phyloP scores from a whole-genome alignment of 2,888 invertebrate genomes.

The Hyposoter didymator region DNA sequence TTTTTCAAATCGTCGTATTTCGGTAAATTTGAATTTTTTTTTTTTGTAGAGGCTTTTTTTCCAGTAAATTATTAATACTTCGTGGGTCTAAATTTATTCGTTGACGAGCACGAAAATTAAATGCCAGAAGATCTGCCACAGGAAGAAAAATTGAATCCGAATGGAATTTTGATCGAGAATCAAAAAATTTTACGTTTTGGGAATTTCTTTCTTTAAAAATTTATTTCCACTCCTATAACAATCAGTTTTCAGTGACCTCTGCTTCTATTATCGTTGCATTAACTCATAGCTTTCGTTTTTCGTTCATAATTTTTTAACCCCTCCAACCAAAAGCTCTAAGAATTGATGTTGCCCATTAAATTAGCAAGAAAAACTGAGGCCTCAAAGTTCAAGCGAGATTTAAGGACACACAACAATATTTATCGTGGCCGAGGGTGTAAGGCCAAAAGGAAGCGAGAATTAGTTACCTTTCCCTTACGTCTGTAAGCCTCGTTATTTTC shows the following conservation, averaged over 20 bases:
- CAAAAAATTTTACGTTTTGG: no score
- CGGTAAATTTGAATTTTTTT: no score
- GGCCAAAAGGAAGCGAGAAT: conserved; percentile 74
- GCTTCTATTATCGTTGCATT: neutral
- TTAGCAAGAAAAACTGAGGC: neutral
- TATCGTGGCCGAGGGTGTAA: conserved; percentile 48
- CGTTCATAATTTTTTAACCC: neutral
- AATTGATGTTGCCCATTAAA: neutral
- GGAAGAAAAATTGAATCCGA: no score
- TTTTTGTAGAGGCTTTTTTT: no score
- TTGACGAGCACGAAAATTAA: no score
- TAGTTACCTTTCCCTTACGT: conserved; percentile 74
- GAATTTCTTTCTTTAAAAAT: neutral
- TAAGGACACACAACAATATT: conserved; percentile 17
- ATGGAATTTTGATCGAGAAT: no score
- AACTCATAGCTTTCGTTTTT: neutral
- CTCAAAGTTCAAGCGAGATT: conserved; percentile 25
- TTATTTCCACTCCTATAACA: neutral
- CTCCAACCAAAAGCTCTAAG: neutral
- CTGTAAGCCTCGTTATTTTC: conserved; percentile 77
- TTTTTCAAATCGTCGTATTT: no score
- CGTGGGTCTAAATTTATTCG: no score
- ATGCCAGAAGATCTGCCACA: no score
- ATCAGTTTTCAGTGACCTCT: neutral
- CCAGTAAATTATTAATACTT: no score